phyloP scores from a whole-genome alignment of 2,797 vertebrate genomes.

The Acanthurus tractus region DNA sequence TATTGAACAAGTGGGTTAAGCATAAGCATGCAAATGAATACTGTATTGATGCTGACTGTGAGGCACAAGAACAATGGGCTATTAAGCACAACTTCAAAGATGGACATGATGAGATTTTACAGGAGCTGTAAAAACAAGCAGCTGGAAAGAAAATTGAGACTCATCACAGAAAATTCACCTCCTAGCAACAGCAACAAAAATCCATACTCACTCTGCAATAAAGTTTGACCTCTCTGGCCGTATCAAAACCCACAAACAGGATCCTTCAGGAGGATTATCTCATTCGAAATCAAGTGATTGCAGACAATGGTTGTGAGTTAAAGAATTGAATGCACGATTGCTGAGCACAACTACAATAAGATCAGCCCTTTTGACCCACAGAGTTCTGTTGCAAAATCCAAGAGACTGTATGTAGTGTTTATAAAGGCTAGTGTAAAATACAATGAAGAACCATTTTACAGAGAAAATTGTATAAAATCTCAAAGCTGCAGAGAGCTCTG shows the following conservation, averaged over 20 bases:
- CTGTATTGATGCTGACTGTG: neutral
- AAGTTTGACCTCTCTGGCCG: neutral
- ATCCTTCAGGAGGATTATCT: neutral
- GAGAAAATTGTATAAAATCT: neutral
- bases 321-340: neutral
- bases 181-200: neutral
- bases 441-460: neutral
- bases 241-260: neutral
- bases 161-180: neutral
- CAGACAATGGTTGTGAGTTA: neutral
- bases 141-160: too few relatives aligned
- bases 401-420: neutral
- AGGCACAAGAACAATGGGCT: neutral
- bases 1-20: neutral
- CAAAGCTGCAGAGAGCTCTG: neutral
- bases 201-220: neutral
- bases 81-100: neutral
- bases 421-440: neutral
- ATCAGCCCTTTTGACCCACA: too few relatives aligned
- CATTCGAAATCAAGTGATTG: neutral
- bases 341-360: neutral
- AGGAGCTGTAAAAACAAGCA: too few relatives aligned
- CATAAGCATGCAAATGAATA: neutral
- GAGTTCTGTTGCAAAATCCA: neutral
- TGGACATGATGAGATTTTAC: neutral